Conservation (phyloP, 2,797 vertebrate species). For the Rhabdomys pumilio region DNA sequence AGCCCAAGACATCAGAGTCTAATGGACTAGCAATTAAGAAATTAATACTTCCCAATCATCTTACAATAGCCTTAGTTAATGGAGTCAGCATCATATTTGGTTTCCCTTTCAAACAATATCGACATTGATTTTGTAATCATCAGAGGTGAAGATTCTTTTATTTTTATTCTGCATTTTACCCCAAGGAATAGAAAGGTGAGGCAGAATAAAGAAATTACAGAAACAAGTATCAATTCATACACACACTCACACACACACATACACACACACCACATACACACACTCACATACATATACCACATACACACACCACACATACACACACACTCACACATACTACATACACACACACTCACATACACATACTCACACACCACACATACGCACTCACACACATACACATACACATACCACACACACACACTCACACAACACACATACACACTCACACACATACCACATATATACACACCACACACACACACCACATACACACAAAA, state of each 20-base stretch:
- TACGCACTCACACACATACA: not conserved
- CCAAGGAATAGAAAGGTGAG: too few species aligned
- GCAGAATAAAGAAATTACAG: not conserved
- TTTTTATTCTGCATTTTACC: too few species aligned
- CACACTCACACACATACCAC: too few species aligned
- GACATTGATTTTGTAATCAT: conserved; percentile 30
- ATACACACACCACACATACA: too few species aligned
- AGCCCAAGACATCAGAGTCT: not conserved
- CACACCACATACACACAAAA: not conserved
- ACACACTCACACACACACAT: too few species aligned
- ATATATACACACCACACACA: too few species aligned
- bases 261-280: not conserved
- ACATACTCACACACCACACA: not conserved
- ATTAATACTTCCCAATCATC: not conserved
- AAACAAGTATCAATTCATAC: not conserved
- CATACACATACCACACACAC: not conserved
- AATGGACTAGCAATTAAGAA: not conserved
- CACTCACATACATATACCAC: too few species aligned
- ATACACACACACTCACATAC: too few species aligned
- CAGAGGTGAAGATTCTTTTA: not conserved
- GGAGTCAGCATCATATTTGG: not conserved
- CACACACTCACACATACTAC: too few species aligned
- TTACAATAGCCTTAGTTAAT: not conserved
- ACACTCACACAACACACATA: not conserved
- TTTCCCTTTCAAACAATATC: conserved; percentile 47